Conservation (phyloP, 2,113 vertebrate species). For the Anser cygnoides region DNA sequence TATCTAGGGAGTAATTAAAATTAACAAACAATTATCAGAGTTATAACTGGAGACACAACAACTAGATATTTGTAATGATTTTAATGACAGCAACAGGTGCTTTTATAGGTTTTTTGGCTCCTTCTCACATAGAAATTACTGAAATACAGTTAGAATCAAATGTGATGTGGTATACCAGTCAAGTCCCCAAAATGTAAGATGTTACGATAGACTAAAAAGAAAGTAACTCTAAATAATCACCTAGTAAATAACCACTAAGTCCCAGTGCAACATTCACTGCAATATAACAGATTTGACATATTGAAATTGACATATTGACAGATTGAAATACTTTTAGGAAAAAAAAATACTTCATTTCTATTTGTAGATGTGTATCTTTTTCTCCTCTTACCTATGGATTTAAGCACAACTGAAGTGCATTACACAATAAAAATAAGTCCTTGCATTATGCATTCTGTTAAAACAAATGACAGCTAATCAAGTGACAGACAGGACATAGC, state of each 20-base stretch:
- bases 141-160: background rate
- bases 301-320: background rate
- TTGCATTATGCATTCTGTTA: background rate
- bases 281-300: conserved; percentile 30
- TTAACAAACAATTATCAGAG: conserved; percentile 38
- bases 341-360: conserved; percentile 51
- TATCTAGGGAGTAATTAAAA: conserved; percentile 15
- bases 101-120: background rate
- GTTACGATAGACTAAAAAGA: background rate
- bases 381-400: conserved; percentile 6
- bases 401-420: background rate
- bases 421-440: background rate
- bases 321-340: conserved; percentile 26
- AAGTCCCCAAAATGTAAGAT: background rate
- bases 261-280: conserved; percentile 8
- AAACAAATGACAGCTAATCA: conserved; percentile 32
- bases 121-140: background rate
- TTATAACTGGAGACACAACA: background rate
- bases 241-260: conserved; percentile 51
- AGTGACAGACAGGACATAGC: background rate
- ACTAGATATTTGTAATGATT: background rate
- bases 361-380: background rate
- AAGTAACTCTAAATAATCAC: conserved; percentile 35
- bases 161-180: background rate
- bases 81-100: conserved; percentile 23